Evolutionary conservation across 2,888 invertebrate genomes (phyloP).

Genomic region (Stramonita haemastoma): DNA sequence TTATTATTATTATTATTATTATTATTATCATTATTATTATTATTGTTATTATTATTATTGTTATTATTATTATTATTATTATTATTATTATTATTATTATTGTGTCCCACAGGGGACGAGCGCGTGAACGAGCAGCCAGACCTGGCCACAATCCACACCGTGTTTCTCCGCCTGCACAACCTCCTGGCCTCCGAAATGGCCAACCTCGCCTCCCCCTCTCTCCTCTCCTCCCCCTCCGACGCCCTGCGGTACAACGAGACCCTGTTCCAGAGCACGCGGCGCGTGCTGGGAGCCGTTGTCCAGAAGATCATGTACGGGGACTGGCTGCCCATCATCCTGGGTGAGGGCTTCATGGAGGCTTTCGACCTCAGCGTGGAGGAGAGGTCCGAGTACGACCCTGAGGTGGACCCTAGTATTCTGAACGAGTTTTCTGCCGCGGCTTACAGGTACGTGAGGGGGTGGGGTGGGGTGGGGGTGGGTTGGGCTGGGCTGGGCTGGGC

Average conservation of each 20-base stretch:
- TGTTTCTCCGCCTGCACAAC: slow-evolving; percentile 41
- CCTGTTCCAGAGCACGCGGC: slow-evolving; percentile 40
- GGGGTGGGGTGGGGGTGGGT: not conserved
- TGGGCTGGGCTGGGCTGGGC: not conserved
- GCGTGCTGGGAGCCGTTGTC: slow-evolving; percentile 32
- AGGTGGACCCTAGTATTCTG: not conserved
- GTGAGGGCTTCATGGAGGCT: not conserved
- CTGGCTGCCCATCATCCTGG: slow-evolving; percentile 41
- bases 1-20: too few relatives aligned
- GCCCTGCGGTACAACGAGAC: not conserved
- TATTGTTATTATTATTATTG: too few relatives aligned
- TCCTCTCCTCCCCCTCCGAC: not conserved
- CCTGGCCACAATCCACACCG: slow-evolving; percentile 38
- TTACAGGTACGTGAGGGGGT: not conserved
- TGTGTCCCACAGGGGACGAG: slow-evolving; percentile 19
- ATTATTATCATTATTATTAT: too few relatives aligned
- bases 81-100: too few relatives aligned
- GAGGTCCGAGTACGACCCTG: slow-evolving; percentile 22
- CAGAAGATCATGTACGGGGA: slow-evolving; percentile 39
- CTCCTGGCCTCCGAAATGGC: slow-evolving; percentile 23
- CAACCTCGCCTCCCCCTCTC: not conserved
- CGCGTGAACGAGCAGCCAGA: slow-evolving; percentile 34
- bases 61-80: too few relatives aligned
- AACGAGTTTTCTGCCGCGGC: slow-evolving; percentile 31
- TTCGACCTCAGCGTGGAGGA: not conserved